Evolutionary conservation across 2,888 invertebrate genomes (phyloP), one percentile per base, ranked within the genome.

Genomic region (Allacma fusca): DNA sequence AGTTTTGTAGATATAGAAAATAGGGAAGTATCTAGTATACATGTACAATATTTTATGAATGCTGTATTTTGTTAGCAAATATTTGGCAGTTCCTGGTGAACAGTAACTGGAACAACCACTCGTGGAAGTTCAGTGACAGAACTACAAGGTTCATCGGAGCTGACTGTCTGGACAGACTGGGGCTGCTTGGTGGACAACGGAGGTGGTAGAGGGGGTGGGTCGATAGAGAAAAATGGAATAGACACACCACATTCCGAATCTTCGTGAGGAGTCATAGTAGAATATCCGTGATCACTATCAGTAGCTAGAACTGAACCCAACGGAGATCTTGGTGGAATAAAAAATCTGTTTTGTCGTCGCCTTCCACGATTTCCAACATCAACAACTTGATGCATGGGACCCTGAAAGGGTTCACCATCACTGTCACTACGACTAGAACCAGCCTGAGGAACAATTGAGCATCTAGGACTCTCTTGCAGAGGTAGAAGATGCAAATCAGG

Each of bases 201-300:
- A 2, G 26, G n/a, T 19, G n/a, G 24, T 72, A 50, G 1, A 19
- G 59, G 40, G 9, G 74, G 70, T 9, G 73, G 73, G n/a, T 77
- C 78, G 16, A 71, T 57, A 12, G 65, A 26, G 2, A 80, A 75
- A 44, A 74, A 59, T 7, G 80, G 77, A 7, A 76, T 16, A 0
- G 78, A 28, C 4, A 74, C 80, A 21, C 80, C 80, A 68, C 78
- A 78, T 29, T 95, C 94, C 0, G 93, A 94, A 85, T 95, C 95
- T 85, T 95, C 95, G 84, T 95, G 94, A 0, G 94, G 94, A 0
- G 95, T 95, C 95, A 95, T 95, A 0, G 95, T 95, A 1, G 95
- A 95, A 87, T 97, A 97, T 1, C 97, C 97, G 86, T 96, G 95
- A 88, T 97, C 97, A n/a, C 94, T 95, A 84, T 92, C 92, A 65